Conservation (phyloP, 2,888 invertebrate species). For the Pristionchus mayeri region DNA sequence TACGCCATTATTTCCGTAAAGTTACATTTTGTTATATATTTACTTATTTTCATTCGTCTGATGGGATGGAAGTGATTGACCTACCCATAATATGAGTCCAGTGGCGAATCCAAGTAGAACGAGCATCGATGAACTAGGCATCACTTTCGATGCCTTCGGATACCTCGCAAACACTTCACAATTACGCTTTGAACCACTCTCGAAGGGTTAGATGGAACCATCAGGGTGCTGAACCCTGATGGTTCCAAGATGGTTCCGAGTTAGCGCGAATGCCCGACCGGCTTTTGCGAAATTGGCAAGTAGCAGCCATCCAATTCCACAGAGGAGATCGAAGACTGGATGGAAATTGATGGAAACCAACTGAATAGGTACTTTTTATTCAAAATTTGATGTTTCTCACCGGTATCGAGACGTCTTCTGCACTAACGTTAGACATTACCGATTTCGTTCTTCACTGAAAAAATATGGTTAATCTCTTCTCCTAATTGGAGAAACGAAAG, state of each 20-base stretch:
- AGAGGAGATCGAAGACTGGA: neutral
- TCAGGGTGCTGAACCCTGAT: neutral
- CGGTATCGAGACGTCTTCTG: neutral
- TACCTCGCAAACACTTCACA: conserved; percentile 12
- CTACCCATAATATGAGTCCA: neutral
- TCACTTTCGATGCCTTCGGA: neutral
- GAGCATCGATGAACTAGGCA: conserved; percentile 7
- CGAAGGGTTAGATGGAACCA: neutral
- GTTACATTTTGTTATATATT: too few relatives aligned
- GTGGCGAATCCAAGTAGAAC: conserved; percentile 38
- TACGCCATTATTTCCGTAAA: too few relatives aligned
- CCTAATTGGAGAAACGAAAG: too few relatives aligned
- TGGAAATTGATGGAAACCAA: neutral
- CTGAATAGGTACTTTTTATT: neutral
- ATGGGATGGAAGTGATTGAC: too few relatives aligned
- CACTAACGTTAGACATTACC: neutral
- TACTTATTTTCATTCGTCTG: too few relatives aligned
- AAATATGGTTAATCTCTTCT: too few relatives aligned
- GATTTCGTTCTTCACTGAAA: too few relatives aligned
- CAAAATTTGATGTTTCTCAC: neutral
- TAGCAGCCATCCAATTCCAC: conserved; percentile 18
- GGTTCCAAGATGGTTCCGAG: neutral
- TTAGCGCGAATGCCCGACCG: conserved; percentile 25
- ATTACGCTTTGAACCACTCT: conserved; percentile 7
- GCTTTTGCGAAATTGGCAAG: conserved; percentile 1